A percentile compares a stretch with the other conserved stretches of the same genome.
phyloP scores from a whole-genome alignment of 2,888 invertebrate species.

The Tetanocera ferruginea region DNA sequence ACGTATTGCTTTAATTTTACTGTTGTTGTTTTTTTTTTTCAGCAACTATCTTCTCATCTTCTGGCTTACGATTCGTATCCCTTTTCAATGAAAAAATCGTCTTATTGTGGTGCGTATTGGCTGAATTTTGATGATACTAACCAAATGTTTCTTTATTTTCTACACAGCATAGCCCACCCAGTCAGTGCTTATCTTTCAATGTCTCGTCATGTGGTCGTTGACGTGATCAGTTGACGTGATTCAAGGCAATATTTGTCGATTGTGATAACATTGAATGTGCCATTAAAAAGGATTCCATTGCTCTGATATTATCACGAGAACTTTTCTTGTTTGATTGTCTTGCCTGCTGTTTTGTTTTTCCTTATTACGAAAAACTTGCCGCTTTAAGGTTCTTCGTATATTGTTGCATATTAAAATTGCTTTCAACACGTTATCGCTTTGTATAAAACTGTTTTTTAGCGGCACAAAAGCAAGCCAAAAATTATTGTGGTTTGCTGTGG shows the following conservation, averaged over 20 bases:
- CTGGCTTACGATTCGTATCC: not conserved
- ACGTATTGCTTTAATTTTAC: not conserved
- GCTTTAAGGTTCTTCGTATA: not conserved
- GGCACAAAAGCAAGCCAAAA: not conserved
- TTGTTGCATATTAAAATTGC: not conserved
- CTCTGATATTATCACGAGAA: not conserved
- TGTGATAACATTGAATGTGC: conserved; percentile 10
- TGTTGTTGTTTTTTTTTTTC: not conserved
- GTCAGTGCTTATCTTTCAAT: too few relatives aligned
- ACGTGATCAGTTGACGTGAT: not conserved
- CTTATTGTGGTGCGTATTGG: not conserved
- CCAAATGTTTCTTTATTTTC: too few relatives aligned
- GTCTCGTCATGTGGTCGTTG: too few relatives aligned
- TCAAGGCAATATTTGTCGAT: conserved; percentile 3
- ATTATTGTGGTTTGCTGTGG: not conserved
- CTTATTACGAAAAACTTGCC: not conserved
- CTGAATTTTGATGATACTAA: too few relatives aligned
- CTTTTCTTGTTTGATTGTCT: not conserved
- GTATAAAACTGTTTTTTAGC: not conserved
- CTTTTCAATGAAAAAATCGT: conserved; percentile 19
- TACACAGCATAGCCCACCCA: too few relatives aligned
- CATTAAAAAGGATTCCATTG: conserved; percentile 23
- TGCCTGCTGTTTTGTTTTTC: not conserved
- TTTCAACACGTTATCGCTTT: not conserved
- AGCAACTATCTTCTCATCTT: not conserved